Base-by-base conservation (phyloP, 2,888 invertebrate genomes). In the Cancer borealis region DNA sequence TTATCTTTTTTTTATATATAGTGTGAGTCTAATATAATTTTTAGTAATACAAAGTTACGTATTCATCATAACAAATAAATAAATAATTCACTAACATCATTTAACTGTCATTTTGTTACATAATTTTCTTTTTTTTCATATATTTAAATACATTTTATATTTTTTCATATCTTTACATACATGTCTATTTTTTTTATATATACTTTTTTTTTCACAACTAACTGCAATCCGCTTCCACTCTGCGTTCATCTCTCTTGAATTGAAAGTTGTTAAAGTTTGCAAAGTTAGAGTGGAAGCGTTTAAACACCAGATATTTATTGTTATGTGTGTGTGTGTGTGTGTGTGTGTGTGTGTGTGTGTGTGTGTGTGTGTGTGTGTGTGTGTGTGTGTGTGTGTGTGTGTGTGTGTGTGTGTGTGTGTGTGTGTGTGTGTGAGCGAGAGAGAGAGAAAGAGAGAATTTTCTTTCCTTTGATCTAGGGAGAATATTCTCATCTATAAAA, bases 221-320 rank as follows among this genome's bases (percentile, higher is more conserved):
- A 66, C 66, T 66, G n/a, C 66, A 21, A 8, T 4, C 66, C n/a
- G 3, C 66, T 66, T 21, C n/a, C 66, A 66, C 66, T 66, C 66
- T 17, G 21, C 66, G 54, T n/a, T 66, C 66, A 66, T 66, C 66
- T 66, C 66, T n/a, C 66, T n/a, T 66, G 66, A 66, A 66, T 66
- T n/a, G 66, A 66, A 66, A 66, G 66, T 66, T 21, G 66, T 8
- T 66, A 66, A 66, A 66, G 66, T 66, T 66, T 66, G 66, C n/a
- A 66, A n/a, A 4, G 66, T 66, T 66, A n/a, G 6, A n/a, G 66
- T 66, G 66, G 66, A n/a, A 66, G 8, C 66, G 21, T 66, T 66
- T 66, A 66, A 66, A 66, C 66, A 66, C 66, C n/a, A n/a, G n/a
- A n/a, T 66, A 66, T 66, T n/a, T 66, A 66, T 66, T 66, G 66